Base-by-base conservation (phyloP, 2,888 invertebrate species). In the Neocrepidodera transversa region DNA sequence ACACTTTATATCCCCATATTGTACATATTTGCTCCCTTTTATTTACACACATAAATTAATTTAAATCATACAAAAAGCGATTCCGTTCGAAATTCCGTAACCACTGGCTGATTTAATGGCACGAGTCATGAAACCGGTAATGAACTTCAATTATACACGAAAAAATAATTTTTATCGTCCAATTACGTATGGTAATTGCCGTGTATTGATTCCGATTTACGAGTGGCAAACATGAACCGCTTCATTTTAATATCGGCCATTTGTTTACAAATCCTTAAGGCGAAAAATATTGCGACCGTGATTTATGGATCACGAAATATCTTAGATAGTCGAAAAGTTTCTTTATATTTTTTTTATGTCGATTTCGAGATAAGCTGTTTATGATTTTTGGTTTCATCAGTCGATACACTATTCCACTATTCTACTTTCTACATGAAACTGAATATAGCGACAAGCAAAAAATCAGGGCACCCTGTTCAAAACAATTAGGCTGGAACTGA, bases 131-230 rank as follows among this genome's bases (percentile, higher is more conserved):
- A 53, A 60, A 60, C 52, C 42, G 45, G 16, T 56, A 53, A 63
- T 57, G 60, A 58, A 55, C 51, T 53, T 54, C 53, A 55, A 58
- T 63, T 58, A 54, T 54, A 43, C 51, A 48, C 17, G 58, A 53
- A 60, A 63, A 58, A 60, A 60, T 60, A 13, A 63, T 52, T 48
- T 62, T 52, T 63, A 60, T 52, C 54, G 30, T 45, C 51, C 58
- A 53, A 56, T 60, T 60, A 60, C 40, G 48, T 58, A 58, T 52
- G 58, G 45, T 58, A 64, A 64, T 61, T 59, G 52, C 11, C 38
- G 32, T n/a, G n/a, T 58, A 61, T 57, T 36, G 58, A 57, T 57
- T 56, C 8, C 14, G 30, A 60, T 61, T 61, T 64, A 64, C 51
- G 55, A 48, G 49, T 51, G 17, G 38, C 51, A 58, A 56, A 58